Evolutionary conservation across 2,797 vertebrate species (phyloP), one percentile per base, ranked within the genome.

Genomic region (Fratercula arctica): DNA sequence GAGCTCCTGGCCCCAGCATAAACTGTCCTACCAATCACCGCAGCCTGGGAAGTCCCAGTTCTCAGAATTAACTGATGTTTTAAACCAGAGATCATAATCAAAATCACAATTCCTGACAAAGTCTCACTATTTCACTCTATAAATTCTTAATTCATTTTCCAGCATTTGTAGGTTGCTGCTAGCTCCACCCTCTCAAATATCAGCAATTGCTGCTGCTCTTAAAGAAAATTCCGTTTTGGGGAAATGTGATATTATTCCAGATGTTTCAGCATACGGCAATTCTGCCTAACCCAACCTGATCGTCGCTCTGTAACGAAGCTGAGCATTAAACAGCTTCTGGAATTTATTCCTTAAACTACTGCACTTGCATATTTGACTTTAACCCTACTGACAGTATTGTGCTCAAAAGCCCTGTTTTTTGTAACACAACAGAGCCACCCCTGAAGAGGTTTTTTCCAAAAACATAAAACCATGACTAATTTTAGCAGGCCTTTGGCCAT

Each of bases 181-280:
- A 69, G 88, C 83, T 54, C 91, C 87, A 87, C 75, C 69, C 91
- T 84, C 93, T 60, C 80, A 72, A 91, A 53, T 85, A 93, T 95
- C 92, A 95, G 94, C 85, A 69, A 90, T 75, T 61, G 76, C 81
- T 85, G 78, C 79, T 50, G 77, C 76, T 95, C 74, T 61, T 75
- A 82, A 57, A 96, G 90, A 96, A 96, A 97, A 97, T 95, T 95
- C 93, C 81, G 7, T 81, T 93, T 69, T 74, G 92, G 93, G 73
- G 45, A 97, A 97, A 96, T 14, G 70, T 53, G 96, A 66, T 96
- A 86, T 90, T 96, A 92, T 97, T 97, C 97, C 97, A 98, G 97
- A 97, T 96, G 97, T 96, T 95, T 87, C 87, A 93, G 93, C 93
- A 70, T 16, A 80, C 8, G 2, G 88, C 56, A 20, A 35, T 82